Base-by-base conservation (phyloP, 2,113 vertebrate genomes). In the Uria aalge region DNA sequence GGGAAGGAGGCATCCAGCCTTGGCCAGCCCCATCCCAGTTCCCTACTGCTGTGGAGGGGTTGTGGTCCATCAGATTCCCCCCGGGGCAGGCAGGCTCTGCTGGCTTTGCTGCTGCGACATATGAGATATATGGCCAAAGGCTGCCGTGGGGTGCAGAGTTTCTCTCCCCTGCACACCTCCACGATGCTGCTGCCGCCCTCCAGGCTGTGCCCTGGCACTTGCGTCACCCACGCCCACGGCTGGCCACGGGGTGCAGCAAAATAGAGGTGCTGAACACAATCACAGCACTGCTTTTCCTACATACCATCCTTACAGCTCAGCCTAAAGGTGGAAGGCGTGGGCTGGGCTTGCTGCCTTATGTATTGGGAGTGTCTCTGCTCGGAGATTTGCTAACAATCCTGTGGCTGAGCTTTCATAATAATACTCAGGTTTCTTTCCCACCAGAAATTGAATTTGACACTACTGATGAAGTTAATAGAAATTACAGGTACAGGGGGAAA, bases 111-210 rank as follows among this genome's bases (percentile, higher is more conserved):
- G 72, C 23, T 80, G 43, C 3, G 3, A 16, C n/a, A 52, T 38
- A 38, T 38, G 38, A 59, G 43, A 32, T 6, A 0, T 0, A 1
- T 36, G 0, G 3, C 24, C 62, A 29, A 38, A 22, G 53, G 26
- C 38, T 63, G 56, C 47, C 9, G 5, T 4, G 34, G 1, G 2
- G 9, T 22, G 16, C 43, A 34, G 53, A 24, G 27, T 15, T 69
- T 72, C 21, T 47, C 40, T 32, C 8, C 26, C 26, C 34, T 15
- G 26, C 29, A 50, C 20, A 5, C 19, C 38, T 26, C 63, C 6
- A 9, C 2, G 1, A 6, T 32, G 34, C 52, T 88, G 75, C 30
- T 62, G 36, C 29, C 2, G 0, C 18, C 50, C 40, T 59, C 27
- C 34, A 40, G 56, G 50, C 38, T 52, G 57, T 15, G 22, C 12